Base-by-base conservation (phyloP, 1,140 invertebrate species). In the Frieseomelitta varia region DNA sequence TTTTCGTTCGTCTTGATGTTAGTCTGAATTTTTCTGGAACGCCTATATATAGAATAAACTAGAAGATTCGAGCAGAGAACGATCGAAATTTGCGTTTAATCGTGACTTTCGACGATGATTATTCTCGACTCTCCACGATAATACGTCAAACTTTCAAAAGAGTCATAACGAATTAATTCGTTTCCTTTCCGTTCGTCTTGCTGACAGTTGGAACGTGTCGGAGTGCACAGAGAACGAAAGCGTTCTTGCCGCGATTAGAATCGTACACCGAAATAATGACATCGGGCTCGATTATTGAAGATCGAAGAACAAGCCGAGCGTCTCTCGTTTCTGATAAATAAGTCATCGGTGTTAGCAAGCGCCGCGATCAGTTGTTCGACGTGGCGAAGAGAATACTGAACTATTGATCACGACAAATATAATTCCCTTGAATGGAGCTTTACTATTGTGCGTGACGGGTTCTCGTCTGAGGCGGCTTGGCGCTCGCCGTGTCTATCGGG, bases 321-420 rank as follows among this genome's bases (percentile, higher is more conserved):
- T 12, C 12, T 30, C 19, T 67, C 34, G 24, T 51, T 77, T 51
- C 19, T 27, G n/a, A 69, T 78, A 47, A 83, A 69, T 78, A 71
- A 56, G 56, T n/a, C 24, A 67, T n/a, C 47, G 34, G 56, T 14
- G 39, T 47, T 47, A 30, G 65, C 3, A 4, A 53, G 14, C 15
- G 17, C 3, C 15, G 34, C 11, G 47, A 19, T n/a, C 8, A 19
- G 47, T 55, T 15, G 27, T 65, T 39, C 27, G 34, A 65, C 34
- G 55, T 21, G 24, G 12, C 2, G 72, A 76, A 81, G 24, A 15
- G 47, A 34, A 11, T 39, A 65, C 30, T 19, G 17, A 34, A 55
- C 17, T 77, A 69, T 81, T 24, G 80, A 81, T 76, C 69, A 53
- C 12, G 21, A 51, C 27, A 53, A 78, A 61, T 77, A 51, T 61